A percentile compares a stretch with the other conserved stretches of the same genome.
Conservation (phyloP, 2,113 vertebrate species). For the Phoxinus phoxinus region DNA sequence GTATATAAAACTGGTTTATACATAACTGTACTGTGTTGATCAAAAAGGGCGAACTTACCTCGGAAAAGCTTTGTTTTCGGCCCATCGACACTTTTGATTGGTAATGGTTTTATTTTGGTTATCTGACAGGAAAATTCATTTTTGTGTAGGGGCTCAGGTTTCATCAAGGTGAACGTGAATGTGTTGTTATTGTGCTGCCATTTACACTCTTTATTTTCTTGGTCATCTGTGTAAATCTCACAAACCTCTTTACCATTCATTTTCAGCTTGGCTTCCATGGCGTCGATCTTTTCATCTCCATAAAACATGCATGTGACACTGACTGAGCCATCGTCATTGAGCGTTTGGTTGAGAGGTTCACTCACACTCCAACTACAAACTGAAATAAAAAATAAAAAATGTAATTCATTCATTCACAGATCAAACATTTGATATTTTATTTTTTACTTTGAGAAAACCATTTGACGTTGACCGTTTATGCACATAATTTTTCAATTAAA, state of each 20-base stretch:
- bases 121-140: slow-evolving; percentile 6
- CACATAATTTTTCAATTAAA: neutral
- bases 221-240: neutral
- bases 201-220: rapidly evolving
- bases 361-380: neutral
- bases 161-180: slow-evolving; percentile 41
- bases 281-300: rapidly evolving
- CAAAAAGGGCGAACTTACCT: slow-evolving; percentile 22
- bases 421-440: neutral
- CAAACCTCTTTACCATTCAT: neutral
- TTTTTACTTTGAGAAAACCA: neutral
- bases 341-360: neutral
- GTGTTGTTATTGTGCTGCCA: neutral
- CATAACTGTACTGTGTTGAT: neutral
- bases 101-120: neutral
- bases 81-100: rapidly evolving
- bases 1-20: neutral
- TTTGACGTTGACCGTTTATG: neutral
- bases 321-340: slow-evolving; percentile 8
- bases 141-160: neutral
- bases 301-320: slow-evolving; percentile 33
- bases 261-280: neutral
- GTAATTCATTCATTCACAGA: neutral
- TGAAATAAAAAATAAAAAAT: neutral
- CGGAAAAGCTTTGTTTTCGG: neutral